phyloP scores from a whole-genome alignment of 2,888 invertebrate species.

The Bombyx huttoni region DNA sequence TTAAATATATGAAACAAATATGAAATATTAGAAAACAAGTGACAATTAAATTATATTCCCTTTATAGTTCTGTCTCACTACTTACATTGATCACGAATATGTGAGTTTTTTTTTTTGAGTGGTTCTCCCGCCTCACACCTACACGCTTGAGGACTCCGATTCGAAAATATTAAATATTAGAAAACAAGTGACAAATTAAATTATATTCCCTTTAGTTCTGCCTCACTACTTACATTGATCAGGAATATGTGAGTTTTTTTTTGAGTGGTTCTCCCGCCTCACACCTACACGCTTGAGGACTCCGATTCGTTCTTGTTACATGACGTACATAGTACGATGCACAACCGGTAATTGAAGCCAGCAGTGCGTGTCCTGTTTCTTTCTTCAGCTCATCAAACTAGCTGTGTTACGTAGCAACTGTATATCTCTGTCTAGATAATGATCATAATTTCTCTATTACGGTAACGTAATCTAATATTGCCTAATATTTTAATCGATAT shows the following conservation, averaged over 20 bases:
- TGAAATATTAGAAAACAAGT: no score
- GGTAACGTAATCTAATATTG: neutral
- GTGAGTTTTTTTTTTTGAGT: neutral
- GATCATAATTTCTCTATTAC: constrained; percentile 12
- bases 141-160: neutral
- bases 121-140: neutral
- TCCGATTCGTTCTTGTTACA: constrained; percentile 17
- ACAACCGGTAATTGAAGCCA: constrained; percentile 31
- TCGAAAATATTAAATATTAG: neutral
- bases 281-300: neutral
- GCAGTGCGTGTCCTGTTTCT: constrained; percentile 35
- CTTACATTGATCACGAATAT: neutral
- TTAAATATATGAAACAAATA: no score
- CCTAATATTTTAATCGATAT: no score
- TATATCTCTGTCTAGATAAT: constrained; percentile 23
- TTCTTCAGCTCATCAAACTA: constrained; percentile 26
- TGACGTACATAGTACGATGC: constrained; percentile 25
- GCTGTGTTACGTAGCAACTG: constrained; percentile 26
- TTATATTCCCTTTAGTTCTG: no score
- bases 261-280: neutral
- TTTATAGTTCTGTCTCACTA: no score
- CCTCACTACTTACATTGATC: neutral
- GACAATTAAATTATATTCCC: no score
- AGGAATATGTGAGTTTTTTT: neutral
- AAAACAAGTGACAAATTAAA: no score